Percentiles rank a stretch among this genome's conserved stretches.
These are phyloP conservation scores for Agrenia bidenticulata DNA, from an alignment of 2,888 invertebrate genomes.

Conservation along the genomic window DNA sequence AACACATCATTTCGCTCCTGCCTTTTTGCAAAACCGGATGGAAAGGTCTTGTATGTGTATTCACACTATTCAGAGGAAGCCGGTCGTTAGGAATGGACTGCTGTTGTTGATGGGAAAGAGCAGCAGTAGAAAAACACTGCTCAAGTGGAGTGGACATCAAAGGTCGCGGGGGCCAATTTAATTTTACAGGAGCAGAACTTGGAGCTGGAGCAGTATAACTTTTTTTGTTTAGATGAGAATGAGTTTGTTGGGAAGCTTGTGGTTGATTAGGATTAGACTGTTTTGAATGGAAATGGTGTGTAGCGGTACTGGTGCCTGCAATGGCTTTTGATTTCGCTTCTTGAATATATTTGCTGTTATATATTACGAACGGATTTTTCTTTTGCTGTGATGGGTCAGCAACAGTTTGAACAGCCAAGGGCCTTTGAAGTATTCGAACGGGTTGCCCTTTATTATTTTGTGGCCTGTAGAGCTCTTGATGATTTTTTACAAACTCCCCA, in stretches of 20 bases:
- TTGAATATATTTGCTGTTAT: slow-evolving; percentile 1
- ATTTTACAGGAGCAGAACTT: neutral
- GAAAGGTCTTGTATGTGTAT: too few relatives aligned
- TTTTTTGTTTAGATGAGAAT: neutral
- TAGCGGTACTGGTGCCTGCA: neutral
- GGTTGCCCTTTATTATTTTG: too few relatives aligned
- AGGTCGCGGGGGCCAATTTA: slow-evolving; percentile 18
- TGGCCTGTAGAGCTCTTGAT: too few relatives aligned
- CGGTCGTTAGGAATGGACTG: too few relatives aligned
- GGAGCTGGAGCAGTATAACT: neutral
- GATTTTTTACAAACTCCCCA: too few relatives aligned
- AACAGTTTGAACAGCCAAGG: too few relatives aligned
- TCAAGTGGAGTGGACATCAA: slow-evolving; percentile 8
- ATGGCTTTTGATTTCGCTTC: neutral
- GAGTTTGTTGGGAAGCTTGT: neutral
- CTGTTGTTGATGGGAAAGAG: too few relatives aligned
- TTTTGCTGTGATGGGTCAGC: neutral
- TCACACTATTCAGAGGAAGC: too few relatives aligned
- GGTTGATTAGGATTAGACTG: neutral
- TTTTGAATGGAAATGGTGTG: neutral
- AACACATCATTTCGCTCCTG: too few relatives aligned
- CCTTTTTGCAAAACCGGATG: too few relatives aligned
- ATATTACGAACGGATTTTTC: slow-evolving; percentile 8
- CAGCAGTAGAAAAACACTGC: slow-evolving; percentile 13
- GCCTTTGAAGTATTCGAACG: slow-evolving; percentile 1